A percentile compares a stretch with the other conserved stretches of the same genome.
These are phyloP conservation scores for Candidula unifasciata DNA, from an alignment of 2,888 invertebrate species.

Conservation along the genomic window DNA sequence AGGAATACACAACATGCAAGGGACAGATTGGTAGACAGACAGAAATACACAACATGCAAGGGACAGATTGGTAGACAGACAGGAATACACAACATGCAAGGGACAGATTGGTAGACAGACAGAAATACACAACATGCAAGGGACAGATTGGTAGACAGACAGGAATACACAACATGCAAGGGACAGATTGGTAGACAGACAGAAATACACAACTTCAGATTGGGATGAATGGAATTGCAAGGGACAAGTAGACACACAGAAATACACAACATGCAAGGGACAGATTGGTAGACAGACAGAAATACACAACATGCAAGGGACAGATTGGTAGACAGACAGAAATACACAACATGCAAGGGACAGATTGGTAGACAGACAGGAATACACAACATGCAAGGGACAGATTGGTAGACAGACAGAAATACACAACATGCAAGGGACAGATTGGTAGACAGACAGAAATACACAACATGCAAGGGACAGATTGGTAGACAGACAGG, in stretches of 20 bases:
- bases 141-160: background rate
- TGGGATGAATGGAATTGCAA: no score
- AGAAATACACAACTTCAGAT: no score
- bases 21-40: background rate
- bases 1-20: no score
- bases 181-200: background rate
- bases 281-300: background rate
- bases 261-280: background rate
- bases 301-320: no score
- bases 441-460: background rate
- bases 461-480: no score
- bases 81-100: background rate
- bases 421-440: no score
- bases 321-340: background rate
- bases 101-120: background rate
- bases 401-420: background rate
- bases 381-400: no score
- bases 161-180: no score
- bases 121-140: no score
- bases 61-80: background rate
- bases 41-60: background rate
- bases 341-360: no score
- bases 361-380: background rate
- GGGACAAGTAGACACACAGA: background rate
- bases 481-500: background rate